Evolutionary conservation across 2,113 vertebrate species (phyloP).

Genomic region (Bettongia penicillata): DNA sequence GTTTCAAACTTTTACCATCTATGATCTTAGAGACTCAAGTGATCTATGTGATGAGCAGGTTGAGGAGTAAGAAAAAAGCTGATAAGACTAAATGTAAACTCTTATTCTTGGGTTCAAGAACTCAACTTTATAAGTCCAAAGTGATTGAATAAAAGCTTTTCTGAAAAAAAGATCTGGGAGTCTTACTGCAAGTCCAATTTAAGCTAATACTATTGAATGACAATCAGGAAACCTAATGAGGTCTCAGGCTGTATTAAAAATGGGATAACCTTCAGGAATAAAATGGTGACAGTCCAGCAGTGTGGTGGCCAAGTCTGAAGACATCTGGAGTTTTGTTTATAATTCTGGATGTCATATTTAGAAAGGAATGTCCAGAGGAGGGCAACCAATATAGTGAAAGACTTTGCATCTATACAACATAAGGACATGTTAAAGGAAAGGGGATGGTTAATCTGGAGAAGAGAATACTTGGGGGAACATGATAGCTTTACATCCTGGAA

Average conservation of each 20-base stretch:
- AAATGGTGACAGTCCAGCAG: background rate
- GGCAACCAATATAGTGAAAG: background rate
- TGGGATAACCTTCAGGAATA: background rate
- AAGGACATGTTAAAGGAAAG: background rate
- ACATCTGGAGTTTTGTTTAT: background rate
- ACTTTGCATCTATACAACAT: background rate
- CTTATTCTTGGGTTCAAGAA: background rate
- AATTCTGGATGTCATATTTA: background rate
- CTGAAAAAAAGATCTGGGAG: too few species aligned
- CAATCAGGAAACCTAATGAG: background rate
- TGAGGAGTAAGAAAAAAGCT: constrained; percentile 10
- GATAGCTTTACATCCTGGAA: background rate
- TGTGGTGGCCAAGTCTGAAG: background rate
- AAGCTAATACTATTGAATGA: too few species aligned
- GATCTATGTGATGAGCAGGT: background rate
- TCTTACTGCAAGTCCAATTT: too few species aligned
- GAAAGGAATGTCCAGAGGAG: background rate
- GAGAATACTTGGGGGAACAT: background rate
- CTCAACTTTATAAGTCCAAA: background rate
- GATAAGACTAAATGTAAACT: background rate
- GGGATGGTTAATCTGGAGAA: background rate
- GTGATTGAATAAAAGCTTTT: background rate
- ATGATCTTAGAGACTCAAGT: background rate
- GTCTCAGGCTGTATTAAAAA: background rate
- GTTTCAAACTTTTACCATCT: background rate